A percentile compares a stretch with the other conserved stretches of the same genome.
phyloP scores from a whole-genome alignment of 2,113 vertebrate species.

The Oncorhynchus clarkii region DNA sequence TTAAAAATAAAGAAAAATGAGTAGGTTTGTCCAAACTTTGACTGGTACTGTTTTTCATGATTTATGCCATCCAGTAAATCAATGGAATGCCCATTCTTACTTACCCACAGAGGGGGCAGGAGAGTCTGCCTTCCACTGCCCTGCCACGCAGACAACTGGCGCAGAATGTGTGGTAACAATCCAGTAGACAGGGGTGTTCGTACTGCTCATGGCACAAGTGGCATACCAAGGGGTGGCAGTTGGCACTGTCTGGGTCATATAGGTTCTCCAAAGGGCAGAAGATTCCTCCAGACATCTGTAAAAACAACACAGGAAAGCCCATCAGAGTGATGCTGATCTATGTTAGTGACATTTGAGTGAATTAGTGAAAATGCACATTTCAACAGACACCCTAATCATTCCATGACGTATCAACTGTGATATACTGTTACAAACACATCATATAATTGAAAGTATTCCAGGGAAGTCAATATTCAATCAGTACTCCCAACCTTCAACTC shows the following conservation, averaged over 20 bases:
- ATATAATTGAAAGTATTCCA: too few species aligned
- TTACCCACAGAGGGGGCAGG: slow-evolving; percentile 82
- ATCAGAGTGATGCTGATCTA: slow-evolving; percentile 36
- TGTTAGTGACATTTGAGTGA: slow-evolving; percentile 13
- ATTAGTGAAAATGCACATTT: too few species aligned
- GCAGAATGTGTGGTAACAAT: slow-evolving; percentile 85
- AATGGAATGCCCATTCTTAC: slow-evolving; percentile 29
- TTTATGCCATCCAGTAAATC: too few species aligned
- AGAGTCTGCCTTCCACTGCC: slow-evolving; percentile 68
- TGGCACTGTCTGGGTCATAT: slow-evolving; percentile 70
- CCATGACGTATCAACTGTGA: too few species aligned
- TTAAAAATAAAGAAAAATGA: too few species aligned
- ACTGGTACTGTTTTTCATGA: too few species aligned
- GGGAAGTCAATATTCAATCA: too few species aligned
- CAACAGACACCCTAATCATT: too few species aligned
- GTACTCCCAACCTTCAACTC: too few species aligned
- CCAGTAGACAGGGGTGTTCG: slow-evolving; percentile 81
- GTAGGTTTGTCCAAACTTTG: too few species aligned
- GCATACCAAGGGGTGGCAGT: slow-evolving; percentile 77
- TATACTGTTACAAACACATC: too few species aligned
- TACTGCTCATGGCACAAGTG: slow-evolving; percentile 79
- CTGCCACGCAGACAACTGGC: slow-evolving; percentile 81
- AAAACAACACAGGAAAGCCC: slow-evolving; percentile 6
- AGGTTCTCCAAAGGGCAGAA: slow-evolving; percentile 75
- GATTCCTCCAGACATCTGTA: slow-evolving; percentile 80